phyloP scores from a whole-genome alignment of 2,797 vertebrate genomes.

The Periophthalmus magnuspinnatus region DNA sequence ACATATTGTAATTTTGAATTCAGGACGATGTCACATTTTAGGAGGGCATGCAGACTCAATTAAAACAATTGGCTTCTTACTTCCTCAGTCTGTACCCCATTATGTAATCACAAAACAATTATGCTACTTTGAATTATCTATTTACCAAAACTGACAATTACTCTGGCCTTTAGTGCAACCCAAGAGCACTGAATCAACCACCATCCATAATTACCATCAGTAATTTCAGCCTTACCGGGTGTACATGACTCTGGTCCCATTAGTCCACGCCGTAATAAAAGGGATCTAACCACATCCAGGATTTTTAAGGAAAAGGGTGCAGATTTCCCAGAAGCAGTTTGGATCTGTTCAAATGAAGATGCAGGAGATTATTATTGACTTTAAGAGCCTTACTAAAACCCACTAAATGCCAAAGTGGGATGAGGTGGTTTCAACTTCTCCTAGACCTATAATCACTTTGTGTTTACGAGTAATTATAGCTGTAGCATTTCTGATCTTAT shows the following conservation, averaged over 20 bases:
- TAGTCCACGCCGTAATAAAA: slow-evolving; percentile 34
- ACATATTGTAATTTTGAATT: too few species aligned
- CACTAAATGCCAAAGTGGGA: slow-evolving; percentile 15
- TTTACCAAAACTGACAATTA: background rate
- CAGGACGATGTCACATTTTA: too few species aligned
- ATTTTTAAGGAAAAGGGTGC: slow-evolving; percentile 30
- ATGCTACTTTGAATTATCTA: background rate
- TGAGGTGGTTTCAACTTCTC: slow-evolving; percentile 7
- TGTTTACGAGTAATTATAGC: slow-evolving; percentile 29
- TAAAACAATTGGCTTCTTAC: too few species aligned
- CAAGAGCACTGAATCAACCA: slow-evolving; percentile 2
- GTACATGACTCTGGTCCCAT: slow-evolving; percentile 53
- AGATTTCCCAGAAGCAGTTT: slow-evolving; percentile 38
- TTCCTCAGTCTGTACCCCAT: too few species aligned
- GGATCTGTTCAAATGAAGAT: slow-evolving; percentile 21
- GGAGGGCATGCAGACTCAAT: too few species aligned
- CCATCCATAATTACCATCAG: slow-evolving; percentile 11
- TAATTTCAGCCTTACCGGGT: slow-evolving; percentile 46
- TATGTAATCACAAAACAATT: background rate
- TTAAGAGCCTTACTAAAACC: slow-evolving; percentile 12
- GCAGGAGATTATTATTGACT: slow-evolving; percentile 25
- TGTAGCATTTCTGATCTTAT: slow-evolving; percentile 35
- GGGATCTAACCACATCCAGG: slow-evolving; percentile 53
- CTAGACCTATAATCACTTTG: slow-evolving; percentile 13
- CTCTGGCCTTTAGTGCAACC: background rate